Evolutionary conservation across 1,140 invertebrate genomes (phyloP).

Genomic region (Saccostrea cuccullata): DNA sequence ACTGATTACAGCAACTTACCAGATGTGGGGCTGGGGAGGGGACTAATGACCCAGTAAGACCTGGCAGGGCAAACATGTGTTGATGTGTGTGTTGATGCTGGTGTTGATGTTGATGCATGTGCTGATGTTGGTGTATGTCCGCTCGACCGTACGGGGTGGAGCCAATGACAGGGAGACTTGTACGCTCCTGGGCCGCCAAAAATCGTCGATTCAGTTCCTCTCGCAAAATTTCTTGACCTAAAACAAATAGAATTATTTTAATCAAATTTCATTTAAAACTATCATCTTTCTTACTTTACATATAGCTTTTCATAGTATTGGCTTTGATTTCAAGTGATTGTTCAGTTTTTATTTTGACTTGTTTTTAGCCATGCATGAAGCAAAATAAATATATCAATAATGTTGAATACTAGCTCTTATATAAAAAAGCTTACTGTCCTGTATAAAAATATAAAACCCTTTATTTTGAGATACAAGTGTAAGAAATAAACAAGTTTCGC

Average conservation of each 20-base stretch:
- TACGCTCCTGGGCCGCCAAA: conserved; percentile 87
- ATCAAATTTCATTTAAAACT: background rate
- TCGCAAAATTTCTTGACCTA: conserved; percentile 87
- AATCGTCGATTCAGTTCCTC: conserved; percentile 95
- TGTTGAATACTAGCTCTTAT: background rate
- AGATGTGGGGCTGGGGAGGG: conserved; percentile 71
- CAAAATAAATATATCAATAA: background rate
- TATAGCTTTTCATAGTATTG: background rate
- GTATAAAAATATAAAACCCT: background rate
- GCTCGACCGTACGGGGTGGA: conserved; percentile 87
- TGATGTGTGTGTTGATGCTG: conserved; percentile 87
- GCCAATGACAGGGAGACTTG: conserved; percentile 79
- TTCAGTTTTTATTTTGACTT: too few species aligned
- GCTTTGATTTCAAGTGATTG: too few species aligned
- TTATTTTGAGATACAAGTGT: background rate
- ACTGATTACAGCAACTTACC: conserved; percentile 53
- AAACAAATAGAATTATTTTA: conserved; percentile 38
- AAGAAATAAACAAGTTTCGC: background rate
- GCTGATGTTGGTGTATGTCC: conserved; percentile 85
- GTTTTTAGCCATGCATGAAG: too few species aligned
- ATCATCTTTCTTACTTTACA: background rate
- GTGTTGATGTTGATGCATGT: conserved; percentile 80
- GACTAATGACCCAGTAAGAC: conserved; percentile 82
- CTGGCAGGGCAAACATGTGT: conserved; percentile 90
- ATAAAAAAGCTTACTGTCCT: background rate